phyloP scores from a whole-genome alignment of 2,888 invertebrate genomes.

The Troides oblongomaculatus region DNA sequence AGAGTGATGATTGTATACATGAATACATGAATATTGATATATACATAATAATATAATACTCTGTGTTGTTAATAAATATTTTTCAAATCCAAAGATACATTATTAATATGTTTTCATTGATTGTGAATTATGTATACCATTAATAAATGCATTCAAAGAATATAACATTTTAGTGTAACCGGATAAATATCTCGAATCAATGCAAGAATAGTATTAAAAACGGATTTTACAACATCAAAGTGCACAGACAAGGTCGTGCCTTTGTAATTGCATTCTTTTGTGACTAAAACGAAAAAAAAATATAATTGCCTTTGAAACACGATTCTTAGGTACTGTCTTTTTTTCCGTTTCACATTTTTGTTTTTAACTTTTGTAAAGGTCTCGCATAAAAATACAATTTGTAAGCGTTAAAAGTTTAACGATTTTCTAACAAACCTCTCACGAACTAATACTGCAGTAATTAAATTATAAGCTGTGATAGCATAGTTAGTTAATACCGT shows the following conservation, averaged over 20 bases:
- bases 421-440: no score
- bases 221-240: background rate
- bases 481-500: no score
- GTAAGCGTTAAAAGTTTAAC: no score
- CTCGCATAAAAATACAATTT: no score
- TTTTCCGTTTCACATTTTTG: background rate
- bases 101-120: no score
- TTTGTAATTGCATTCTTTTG: background rate
- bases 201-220: background rate
- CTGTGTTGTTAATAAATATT: background rate
- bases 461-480: no score
- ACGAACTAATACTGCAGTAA: no score
- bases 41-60: background rate
- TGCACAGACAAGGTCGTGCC: background rate
- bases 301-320: background rate
- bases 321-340: background rate
- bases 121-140: no score
- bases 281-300: background rate
- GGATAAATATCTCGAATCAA: background rate
- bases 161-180: slow-evolving; percentile 8
- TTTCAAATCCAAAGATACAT: no score
- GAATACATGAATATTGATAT: background rate
- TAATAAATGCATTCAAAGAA: slow-evolving; percentile 2
- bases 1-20: background rate
- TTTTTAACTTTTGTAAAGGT: no score